Base-by-base conservation (phyloP, 2,113 vertebrate species). In the Crotalus viridis region DNA sequence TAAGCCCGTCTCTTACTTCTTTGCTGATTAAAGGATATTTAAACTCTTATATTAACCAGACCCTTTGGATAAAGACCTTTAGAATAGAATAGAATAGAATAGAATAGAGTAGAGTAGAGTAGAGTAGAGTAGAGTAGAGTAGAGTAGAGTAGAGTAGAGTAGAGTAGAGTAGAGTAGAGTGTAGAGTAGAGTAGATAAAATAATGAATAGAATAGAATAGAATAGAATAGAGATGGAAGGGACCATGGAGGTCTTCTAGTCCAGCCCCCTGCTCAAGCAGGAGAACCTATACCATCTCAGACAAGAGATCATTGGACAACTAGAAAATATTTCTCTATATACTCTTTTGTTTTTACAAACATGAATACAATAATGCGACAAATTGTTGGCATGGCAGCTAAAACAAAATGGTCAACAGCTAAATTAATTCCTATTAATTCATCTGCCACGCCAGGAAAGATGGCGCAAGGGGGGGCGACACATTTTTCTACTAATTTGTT, bases 1-100 rank as follows among this genome's bases (percentile, higher is more conserved):
- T n/a, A n/a, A 64, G 0, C 10, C 0, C 0, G 1, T n/a, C 26
- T 6, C 55, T 28, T 64, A 28, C 1, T 10, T 28, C 59, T 61
- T 10, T 64, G 26, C 61, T 64, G 61, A 64, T 64, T 10, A 61
- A 28, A 61, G 24, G 59, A 10, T 26, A 10, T 61, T 64, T n/a
- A 64, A 64, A 13, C 10, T 12, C 61, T 64, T n/a, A 28, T 64
- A n/a, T 0, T 69, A n/a, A n/a, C 4, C 64, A 69, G 28, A n/a
- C 4, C 1, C 64, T 69, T 28, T 69, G 28, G 64, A 69, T 69
- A 5, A 69, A 69, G 28, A 48, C 33, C 33, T 39, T 39, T 48
- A 48, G 46, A 48, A 48, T 48, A 7, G 46, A 48, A 48, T 48
- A 7, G 46, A 48, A 48, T 48, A 48, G 48, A 48, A 48, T 8